Evolutionary conservation across 2,888 invertebrate species (phyloP).

Genomic region (Pristionchus arcanus): DNA sequence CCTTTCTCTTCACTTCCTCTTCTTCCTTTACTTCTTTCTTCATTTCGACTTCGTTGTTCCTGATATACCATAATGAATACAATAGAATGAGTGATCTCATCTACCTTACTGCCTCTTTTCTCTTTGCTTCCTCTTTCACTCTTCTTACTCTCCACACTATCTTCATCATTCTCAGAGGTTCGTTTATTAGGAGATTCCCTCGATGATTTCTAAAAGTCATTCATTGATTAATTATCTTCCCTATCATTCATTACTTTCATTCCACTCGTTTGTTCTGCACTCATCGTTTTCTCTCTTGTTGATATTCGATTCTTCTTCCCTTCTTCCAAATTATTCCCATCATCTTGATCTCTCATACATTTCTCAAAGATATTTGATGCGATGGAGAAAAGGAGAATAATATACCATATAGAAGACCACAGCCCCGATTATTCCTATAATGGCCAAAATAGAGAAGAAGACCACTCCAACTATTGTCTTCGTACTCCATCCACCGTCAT

Average conservation of each 20-base stretch:
- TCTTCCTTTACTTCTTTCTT: neutral
- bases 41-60: conserved; percentile 1
- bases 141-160: conserved; percentile 8
- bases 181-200: neutral
- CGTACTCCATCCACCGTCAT: neutral
- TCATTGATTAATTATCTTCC: neutral
- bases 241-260: neutral
- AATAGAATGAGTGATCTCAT: neutral
- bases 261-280: conserved; percentile 13
- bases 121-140: neutral
- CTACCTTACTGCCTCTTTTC: neutral
- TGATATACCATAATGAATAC: neutral
- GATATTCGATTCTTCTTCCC: neutral
- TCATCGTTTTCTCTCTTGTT: neutral
- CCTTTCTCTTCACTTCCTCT: neutral
- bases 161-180: neutral
- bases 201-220: neutral
- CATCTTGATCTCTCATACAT: neutral
- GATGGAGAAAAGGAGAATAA: neutral
- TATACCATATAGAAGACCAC: neutral
- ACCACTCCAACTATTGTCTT: neutral
- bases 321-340: neutral
- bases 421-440: neutral
- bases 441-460: neutral
- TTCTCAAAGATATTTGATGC: neutral